phyloP scores from a whole-genome alignment of 2,888 invertebrate genomes.

The Pecten maximus region DNA sequence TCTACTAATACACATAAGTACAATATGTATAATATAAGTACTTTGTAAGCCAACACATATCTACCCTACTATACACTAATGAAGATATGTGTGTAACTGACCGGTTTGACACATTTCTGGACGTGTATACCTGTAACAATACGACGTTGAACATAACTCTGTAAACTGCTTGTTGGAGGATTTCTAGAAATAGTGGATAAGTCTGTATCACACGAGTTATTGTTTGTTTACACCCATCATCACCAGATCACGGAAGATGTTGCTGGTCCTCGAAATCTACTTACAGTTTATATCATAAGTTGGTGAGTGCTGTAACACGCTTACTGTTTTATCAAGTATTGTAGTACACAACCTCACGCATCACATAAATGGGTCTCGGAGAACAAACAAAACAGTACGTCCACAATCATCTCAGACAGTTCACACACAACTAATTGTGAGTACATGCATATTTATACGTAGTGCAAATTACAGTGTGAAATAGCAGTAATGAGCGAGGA shows the following conservation, averaged over 20 bases:
- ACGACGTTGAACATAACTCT: not conserved
- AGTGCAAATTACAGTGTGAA: not conserved
- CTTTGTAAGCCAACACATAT: not conserved
- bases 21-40: not conserved
- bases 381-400: not conserved
- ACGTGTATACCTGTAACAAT: not conserved
- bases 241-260: not conserved
- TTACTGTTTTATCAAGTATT: not conserved
- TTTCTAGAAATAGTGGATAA: not conserved
- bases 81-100: not conserved
- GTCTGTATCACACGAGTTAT: not conserved
- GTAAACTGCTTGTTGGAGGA: not conserved
- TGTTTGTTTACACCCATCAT: not conserved
- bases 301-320: not conserved
- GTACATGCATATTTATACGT: not conserved
- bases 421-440: not conserved
- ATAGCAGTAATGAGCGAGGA: not conserved
- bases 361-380: not conserved
- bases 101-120: not conserved
- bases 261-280: not conserved
- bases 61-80: slow-evolving; percentile 6
- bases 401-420: not conserved
- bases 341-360: not conserved
- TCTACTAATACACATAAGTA: not conserved
- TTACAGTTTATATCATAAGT: not conserved